Evolutionary conservation across 2,888 invertebrate genomes (phyloP).

Genomic region (Tryphoninae sp.): DNA sequence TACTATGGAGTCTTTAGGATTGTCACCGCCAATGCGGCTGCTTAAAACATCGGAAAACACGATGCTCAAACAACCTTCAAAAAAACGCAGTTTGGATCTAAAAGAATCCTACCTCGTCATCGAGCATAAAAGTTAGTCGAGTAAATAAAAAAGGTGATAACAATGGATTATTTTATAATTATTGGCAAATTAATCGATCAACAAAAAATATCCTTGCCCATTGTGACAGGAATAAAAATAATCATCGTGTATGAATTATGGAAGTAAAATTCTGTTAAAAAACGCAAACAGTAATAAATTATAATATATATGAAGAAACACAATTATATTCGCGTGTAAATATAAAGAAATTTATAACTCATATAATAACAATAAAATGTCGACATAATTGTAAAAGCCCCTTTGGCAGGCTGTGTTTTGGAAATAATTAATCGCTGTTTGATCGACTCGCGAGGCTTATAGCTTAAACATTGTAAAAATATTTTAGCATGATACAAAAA

Average conservation of each 20-base stretch:
- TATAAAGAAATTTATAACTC: constrained; percentile 27
- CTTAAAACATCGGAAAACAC: constrained; percentile 53
- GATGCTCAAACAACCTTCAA: constrained; percentile 53
- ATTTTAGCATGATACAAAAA: constrained; percentile 59
- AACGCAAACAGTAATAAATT: constrained; percentile 48
- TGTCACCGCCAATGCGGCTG: constrained; percentile 66
- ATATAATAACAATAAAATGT: constrained; percentile 14
- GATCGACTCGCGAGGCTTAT: constrained; percentile 20
- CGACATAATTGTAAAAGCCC: constrained; percentile 5
- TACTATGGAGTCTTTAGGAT: constrained; percentile 70
- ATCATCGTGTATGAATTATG: constrained; percentile 44
- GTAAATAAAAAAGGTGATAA: constrained; percentile 42
- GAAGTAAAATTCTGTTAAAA: constrained; percentile 51
- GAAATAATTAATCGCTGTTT: constrained; percentile 16
- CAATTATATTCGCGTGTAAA: constrained; percentile 51
- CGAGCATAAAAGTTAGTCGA: constrained; percentile 46
- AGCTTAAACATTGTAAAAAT: constrained; percentile 51
- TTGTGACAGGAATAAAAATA: constrained; percentile 1
- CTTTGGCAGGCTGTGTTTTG: constrained; percentile 1
- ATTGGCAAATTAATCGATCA: constrained; percentile 62
- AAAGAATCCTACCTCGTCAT: constrained; percentile 48
- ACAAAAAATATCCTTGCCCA: constrained; percentile 27
- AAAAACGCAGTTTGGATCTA: constrained; percentile 45
- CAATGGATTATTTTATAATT: constrained; percentile 51
- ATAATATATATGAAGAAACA: constrained; percentile 30